Conservation (phyloP, 1,140 invertebrate genomes). For the Chymomyza costata region DNA sequence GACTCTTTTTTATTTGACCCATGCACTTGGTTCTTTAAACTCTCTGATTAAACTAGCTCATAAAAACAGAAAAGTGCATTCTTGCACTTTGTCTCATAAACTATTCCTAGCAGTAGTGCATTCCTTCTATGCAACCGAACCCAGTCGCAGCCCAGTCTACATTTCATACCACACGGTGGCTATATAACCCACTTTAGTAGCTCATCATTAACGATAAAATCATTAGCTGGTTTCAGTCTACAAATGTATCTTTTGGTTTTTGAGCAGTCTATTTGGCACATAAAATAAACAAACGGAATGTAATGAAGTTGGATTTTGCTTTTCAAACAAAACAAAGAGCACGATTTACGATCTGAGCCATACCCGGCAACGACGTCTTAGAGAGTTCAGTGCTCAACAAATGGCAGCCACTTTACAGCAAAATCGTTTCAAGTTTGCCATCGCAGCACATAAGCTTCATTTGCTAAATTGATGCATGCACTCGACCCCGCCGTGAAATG, state of each 20-base stretch:
- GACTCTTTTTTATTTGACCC: background rate
- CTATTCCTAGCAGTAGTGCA: no score
- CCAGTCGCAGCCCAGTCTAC: constrained; percentile 37
- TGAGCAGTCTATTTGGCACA: constrained; percentile 5
- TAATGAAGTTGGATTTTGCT: constrained; percentile 33
- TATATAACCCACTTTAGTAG: no score
- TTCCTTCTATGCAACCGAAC: no score
- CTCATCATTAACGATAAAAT: constrained; percentile 57
- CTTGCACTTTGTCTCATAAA: no score
- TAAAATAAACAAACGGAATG: constrained; percentile 46
- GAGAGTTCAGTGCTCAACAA: constrained; percentile 37
- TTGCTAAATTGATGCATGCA: constrained; percentile 59
- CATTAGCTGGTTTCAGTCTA: constrained; percentile 52
- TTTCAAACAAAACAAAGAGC: constrained; percentile 31
- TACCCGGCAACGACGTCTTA: no score
- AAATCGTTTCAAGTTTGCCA: constrained; percentile 20
- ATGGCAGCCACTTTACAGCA: constrained; percentile 47
- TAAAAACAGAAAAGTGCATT: no score
- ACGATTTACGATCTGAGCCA: no score
- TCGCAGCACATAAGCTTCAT: constrained; percentile 45
- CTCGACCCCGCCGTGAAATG: constrained; percentile 39
- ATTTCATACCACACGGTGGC: constrained; percentile 13
- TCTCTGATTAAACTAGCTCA: no score
- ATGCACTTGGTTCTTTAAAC: background rate
- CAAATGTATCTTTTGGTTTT: background rate